phyloP scores from a whole-genome alignment of 1,140 invertebrate species.

The Belonocnema kinseyi region DNA sequence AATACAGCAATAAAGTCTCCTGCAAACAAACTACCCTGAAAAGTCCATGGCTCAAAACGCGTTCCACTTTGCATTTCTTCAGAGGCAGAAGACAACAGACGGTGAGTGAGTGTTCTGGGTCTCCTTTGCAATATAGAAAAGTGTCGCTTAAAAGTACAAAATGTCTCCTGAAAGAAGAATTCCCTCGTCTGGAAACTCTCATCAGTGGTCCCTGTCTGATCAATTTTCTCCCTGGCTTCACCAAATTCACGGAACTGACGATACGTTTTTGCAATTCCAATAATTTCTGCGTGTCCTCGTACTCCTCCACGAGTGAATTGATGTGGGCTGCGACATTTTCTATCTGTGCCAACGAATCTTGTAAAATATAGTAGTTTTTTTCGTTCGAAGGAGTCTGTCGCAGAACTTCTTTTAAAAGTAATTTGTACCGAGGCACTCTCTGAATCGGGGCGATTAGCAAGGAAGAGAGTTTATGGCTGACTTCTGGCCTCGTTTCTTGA shows the following conservation, averaged over 20 bases:
- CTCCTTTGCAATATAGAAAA: conserved; percentile 79
- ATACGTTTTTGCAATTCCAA: conserved; percentile 82
- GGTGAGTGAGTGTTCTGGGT: conserved; percentile 75
- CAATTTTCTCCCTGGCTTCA: conserved; percentile 82
- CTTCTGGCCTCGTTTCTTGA: conserved; percentile 84
- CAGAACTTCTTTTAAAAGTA: conserved; percentile 83
- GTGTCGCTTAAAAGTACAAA: conserved; percentile 69
- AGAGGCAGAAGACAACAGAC: conserved; percentile 79
- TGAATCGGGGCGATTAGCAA: conserved; percentile 87
- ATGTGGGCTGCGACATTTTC: conserved; percentile 83
- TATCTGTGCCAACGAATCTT: conserved; percentile 81
- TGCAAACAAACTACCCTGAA: conserved; percentile 79
- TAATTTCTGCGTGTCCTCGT: conserved; percentile 83
- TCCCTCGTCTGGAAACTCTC: conserved; percentile 78
- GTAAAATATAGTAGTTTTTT: conserved; percentile 77
- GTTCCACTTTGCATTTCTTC: conserved; percentile 78
- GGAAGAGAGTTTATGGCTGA: conserved; percentile 82
- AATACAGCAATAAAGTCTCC: conserved; percentile 78
- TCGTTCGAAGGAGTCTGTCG: conserved; percentile 79
- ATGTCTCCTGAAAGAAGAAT: conserved; percentile 78
- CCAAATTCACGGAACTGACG: conserved; percentile 78
- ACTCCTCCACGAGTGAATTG: conserved; percentile 82
- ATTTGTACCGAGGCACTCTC: conserved; percentile 84
- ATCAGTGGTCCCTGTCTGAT: conserved; percentile 83
- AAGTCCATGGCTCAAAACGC: conserved; percentile 75